phyloP scores from a whole-genome alignment of 2,888 invertebrate genomes.

The Girardia tigrina region DNA sequence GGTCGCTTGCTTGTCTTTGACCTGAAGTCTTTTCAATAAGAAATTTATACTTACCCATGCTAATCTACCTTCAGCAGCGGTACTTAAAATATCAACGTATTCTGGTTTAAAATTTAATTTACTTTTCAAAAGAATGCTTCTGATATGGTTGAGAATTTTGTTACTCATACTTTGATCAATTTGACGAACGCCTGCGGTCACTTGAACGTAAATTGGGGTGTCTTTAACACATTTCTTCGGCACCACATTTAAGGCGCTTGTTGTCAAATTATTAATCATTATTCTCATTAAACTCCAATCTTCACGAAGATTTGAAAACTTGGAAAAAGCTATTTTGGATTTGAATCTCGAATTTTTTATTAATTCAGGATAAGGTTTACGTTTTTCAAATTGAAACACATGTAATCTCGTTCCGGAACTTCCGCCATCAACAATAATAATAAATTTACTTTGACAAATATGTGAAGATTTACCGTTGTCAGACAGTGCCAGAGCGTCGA shows the following conservation, averaged over 20 bases:
- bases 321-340: constrained; percentile 20
- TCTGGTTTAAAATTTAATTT: neutral
- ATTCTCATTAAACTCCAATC: constrained; percentile 25
- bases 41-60: constrained; percentile 29
- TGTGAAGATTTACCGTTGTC: no score
- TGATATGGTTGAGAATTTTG: constrained; percentile 11
- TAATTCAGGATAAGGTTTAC: neutral
- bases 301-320: constrained; percentile 11
- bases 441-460: neutral
- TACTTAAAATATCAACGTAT: constrained; percentile 27
- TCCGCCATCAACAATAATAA: constrained; percentile 30
- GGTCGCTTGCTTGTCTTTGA: neutral
- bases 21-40: neutral
- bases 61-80: constrained; percentile 19
- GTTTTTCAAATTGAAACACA: constrained; percentile 12
- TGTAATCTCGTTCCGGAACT: constrained; percentile 27
- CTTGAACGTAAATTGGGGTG: constrained; percentile 21
- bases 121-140: constrained; percentile 11
- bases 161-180: neutral
- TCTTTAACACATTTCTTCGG: neutral
- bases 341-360: neutral
- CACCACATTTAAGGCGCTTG: neutral
- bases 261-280: neutral
- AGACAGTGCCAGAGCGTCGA: no score
- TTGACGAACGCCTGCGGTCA: constrained; percentile 28